Evolutionary conservation across 2,113 vertebrate species (phyloP), one percentile per base, ranked within the genome.

Genomic region (Oncorhynchus mykiss): DNA sequence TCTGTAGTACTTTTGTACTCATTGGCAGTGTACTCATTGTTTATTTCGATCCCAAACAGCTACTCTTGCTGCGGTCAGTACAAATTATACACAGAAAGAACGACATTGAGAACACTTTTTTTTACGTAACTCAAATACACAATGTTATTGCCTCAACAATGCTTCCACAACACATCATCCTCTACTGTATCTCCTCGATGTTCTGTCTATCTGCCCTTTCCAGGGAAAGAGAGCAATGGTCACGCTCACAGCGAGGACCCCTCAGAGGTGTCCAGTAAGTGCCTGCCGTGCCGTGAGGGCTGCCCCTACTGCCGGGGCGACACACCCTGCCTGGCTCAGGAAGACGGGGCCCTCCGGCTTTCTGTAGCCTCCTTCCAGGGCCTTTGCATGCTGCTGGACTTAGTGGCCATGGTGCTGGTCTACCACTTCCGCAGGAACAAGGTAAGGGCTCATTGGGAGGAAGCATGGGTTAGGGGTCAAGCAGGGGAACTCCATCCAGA

Each of bases 351-450:
- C 6, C 92, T 99, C 54, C 91, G 96, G 25, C 94, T 98, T 25
- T 92, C 96, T 9, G 94, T 98, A 91, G 93, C 96, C 93, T 96
- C 96, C 25, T 96, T 98, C 92, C 97, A 99, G 91, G 94, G 93
- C 0, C 91, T 99, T 81, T 99, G 97, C 84, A 95, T 99, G 95
- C 91, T 98, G 84, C 87, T 98, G 79, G 94, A 95, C 88, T 93
- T 97, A 88, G 80, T 95, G 65, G 92, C 95, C 91, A 99, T 99
- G 97, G 88, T 97, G 74, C 87, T 95, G 51, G 94, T 97, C 86
- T 99, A 99, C 94, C 96, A 95, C 83, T 96, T 96, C 85, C 96
- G 95, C 83, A 95, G 94, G 89, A 96, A 95, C 85, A 99, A 99
- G 97, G 98, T 99, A 91, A 92, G 76, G 9, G 20, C 11, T 25